phyloP scores from a whole-genome alignment of 2,888 invertebrate genomes.

The Coleophora deauratella region DNA sequence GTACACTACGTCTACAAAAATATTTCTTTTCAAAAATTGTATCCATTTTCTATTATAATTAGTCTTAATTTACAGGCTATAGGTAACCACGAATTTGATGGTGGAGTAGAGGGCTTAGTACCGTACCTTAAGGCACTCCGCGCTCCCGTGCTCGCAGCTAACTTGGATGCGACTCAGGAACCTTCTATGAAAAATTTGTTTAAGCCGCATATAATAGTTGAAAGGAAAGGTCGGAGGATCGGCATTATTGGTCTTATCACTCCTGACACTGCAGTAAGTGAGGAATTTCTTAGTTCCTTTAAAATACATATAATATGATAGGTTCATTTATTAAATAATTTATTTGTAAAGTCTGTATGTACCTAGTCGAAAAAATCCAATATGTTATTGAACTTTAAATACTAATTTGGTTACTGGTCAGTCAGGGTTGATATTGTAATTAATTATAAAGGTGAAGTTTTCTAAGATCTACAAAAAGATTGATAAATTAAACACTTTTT shows the following conservation, averaged over 20 bases:
- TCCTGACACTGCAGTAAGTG: conserved; percentile 74
- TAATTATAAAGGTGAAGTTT: no score
- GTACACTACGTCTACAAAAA: no score
- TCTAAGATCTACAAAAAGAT: no score
- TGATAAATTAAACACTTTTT: background rate
- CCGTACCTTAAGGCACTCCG: conserved; percentile 79
- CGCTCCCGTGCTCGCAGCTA: conserved; percentile 81
- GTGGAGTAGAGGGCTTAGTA: conserved; percentile 78
- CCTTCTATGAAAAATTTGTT: conserved; percentile 77
- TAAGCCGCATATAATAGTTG: conserved; percentile 76
- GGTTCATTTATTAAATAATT: background rate
- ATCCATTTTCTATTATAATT: background rate
- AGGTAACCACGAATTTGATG: conserved; percentile 92
- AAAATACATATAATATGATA: background rate
- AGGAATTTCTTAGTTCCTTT: background rate
- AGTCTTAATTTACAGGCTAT: conserved; percentile 73
- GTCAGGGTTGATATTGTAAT: background rate
- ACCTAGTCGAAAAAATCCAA: background rate
- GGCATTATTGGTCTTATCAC: conserved; percentile 88
- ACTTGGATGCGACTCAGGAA: conserved; percentile 79
- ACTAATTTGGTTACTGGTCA: background rate
- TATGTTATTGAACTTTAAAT: background rate
- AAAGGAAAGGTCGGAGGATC: conserved; percentile 78
- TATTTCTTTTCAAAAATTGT: background rate
- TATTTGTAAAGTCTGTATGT: background rate